Conservation (phyloP, 2,797 vertebrate genomes). For the Scomberomorus guttatus region DNA sequence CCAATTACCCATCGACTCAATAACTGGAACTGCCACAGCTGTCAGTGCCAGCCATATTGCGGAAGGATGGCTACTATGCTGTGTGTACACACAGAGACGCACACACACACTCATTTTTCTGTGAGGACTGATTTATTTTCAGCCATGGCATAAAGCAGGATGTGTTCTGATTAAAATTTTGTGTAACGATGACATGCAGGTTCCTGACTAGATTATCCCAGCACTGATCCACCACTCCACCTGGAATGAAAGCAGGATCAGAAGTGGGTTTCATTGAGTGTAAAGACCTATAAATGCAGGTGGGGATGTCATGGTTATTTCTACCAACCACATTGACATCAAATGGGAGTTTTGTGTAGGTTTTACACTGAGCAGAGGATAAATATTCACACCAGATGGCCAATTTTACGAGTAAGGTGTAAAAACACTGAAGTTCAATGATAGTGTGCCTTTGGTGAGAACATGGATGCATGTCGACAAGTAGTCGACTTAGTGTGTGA, state of each 20-base stretch:
- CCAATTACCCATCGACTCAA: constrained; percentile 73
- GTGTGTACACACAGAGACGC: constrained; percentile 10
- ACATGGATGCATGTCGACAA: too few relatives aligned
- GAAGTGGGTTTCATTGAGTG: background rate
- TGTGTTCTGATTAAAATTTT: background rate
- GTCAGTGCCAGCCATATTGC: constrained; percentile 61
- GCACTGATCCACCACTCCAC: background rate
- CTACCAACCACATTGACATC: background rate
- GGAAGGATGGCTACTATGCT: constrained; percentile 51
- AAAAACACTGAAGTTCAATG: background rate
- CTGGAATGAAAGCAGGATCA: background rate
- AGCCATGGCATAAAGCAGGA: constrained; percentile 1
- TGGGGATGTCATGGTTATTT: background rate
- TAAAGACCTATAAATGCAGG: background rate
- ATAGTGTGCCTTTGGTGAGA: background rate
- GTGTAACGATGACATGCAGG: background rate
- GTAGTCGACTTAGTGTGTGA: too few relatives aligned
- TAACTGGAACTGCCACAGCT: constrained; percentile 79
- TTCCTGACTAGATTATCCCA: constrained; percentile 8
- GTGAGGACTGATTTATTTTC: constrained; percentile 24
- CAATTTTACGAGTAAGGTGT: too few relatives aligned
- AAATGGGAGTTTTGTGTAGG: too few relatives aligned
- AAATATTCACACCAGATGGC: too few relatives aligned
- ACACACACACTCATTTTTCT: constrained; percentile 1
- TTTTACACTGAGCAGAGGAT: too few relatives aligned